These are phyloP conservation scores for Lasioglossum baleicum DNA, from an alignment of 1,140 invertebrate species.

Conservation along the genomic window DNA sequence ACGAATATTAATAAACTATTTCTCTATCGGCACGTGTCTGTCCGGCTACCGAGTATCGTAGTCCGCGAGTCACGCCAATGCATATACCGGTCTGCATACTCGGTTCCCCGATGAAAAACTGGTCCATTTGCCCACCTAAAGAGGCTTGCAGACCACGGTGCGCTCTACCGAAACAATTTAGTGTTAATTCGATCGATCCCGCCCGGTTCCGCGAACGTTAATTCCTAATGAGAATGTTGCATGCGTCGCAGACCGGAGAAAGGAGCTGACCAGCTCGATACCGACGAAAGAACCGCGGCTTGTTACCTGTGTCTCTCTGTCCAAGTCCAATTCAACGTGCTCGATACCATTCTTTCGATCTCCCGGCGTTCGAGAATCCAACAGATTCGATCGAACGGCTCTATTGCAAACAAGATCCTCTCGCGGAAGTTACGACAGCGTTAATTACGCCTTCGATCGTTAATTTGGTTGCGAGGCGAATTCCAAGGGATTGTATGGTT, in stretches of 20 bases:
- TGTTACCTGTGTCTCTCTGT: too few relatives aligned
- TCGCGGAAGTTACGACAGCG: slow-evolving; percentile 4
- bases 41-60: slow-evolving; percentile 11
- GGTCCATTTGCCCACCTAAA: slow-evolving; percentile 15
- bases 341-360: too few relatives aligned
- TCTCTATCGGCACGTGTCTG: slow-evolving; percentile 28
- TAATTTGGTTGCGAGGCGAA: not conserved
- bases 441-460: slow-evolving; percentile 6
- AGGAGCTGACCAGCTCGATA: not conserved
- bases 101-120: slow-evolving; percentile 12
- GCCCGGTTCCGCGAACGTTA: not conserved
- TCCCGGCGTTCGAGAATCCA: not conserved
- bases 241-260: not conserved
- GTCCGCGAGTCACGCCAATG: not conserved
- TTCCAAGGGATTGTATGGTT: too few relatives aligned
- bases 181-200: slow-evolving; percentile 1
- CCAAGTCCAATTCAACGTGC: too few relatives aligned
- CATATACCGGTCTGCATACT: not conserved
- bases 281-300: too few relatives aligned
- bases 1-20: slow-evolving; percentile 47
- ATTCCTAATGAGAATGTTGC: slow-evolving; percentile 4
- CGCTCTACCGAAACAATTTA: not conserved
- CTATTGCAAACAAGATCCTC: not conserved
- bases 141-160: not conserved
- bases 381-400: not conserved